phyloP scores from a whole-genome alignment of 2,888 invertebrate species.

The Lottia gigantea region DNA sequence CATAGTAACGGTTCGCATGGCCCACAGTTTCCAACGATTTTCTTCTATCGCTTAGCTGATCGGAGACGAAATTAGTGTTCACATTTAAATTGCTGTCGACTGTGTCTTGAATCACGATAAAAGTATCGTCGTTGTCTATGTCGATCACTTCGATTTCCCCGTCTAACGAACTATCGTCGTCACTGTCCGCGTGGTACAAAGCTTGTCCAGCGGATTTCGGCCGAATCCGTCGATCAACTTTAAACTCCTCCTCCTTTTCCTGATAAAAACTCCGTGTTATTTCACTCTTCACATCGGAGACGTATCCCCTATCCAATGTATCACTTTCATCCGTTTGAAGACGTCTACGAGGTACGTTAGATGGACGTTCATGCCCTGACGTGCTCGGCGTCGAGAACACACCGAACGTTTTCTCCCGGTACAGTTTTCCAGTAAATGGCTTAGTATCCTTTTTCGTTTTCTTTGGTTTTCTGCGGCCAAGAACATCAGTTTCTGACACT shows the following conservation, averaged over 20 bases:
- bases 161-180: neutral
- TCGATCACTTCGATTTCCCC: neutral
- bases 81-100: neutral
- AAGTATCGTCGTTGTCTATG: neutral
- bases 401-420: neutral
- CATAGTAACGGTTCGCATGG: conserved; percentile 1
- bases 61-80: too few relatives aligned
- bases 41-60: neutral
- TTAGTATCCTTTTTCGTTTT: neutral
- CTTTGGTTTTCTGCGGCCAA: neutral
- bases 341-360: neutral
- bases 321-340: neutral
- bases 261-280: neutral
- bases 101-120: neutral
- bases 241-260: neutral
- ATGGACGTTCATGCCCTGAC: neutral
- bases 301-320: neutral
- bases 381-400: neutral
- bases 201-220: neutral
- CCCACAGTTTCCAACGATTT: neutral
- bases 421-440: neutral
- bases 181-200: neutral
- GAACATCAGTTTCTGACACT: neutral
- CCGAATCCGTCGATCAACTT: neutral
- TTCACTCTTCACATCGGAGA: neutral